Evolutionary conservation across 2,113 vertebrate species (phyloP).

Genomic region (Polyodon spathula): DNA sequence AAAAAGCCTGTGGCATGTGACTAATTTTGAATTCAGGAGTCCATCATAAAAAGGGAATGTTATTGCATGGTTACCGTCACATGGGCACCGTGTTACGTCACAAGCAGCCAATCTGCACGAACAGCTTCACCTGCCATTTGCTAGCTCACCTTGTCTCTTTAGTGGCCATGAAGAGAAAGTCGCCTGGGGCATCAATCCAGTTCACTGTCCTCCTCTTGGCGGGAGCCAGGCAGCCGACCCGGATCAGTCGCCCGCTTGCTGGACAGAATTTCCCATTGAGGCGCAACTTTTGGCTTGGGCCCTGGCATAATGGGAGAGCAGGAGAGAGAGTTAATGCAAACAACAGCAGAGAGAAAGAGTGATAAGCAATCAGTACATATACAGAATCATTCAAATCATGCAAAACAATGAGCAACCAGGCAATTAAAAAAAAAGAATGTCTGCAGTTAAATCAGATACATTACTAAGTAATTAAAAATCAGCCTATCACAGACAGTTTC

Average conservation of each 20-base stretch:
- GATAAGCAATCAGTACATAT: neutral
- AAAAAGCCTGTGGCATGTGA: no score
- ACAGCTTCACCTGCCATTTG: neutral
- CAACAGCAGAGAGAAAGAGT: neutral
- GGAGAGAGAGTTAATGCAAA: constrained; percentile 5
- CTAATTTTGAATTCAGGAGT: no score
- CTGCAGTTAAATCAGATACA: no score
- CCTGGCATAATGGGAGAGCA: constrained; percentile 48
- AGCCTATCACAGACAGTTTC: no score
- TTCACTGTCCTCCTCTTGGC: constrained; percentile 82
- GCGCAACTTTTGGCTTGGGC: constrained; percentile 80
- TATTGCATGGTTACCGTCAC: no score
- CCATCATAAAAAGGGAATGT: no score
- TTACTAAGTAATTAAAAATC: no score
- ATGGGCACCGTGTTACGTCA: no score
- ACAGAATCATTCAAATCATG: neutral
- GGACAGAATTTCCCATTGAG: constrained; percentile 91
- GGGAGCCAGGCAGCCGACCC: constrained; percentile 60
- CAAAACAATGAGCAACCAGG: no score
- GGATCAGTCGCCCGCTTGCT: constrained; percentile 78
- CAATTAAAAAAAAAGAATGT: no score
- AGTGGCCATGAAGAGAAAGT: constrained; percentile 65
- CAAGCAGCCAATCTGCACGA: neutral
- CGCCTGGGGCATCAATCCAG: constrained; percentile 78
- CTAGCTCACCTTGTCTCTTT: constrained; percentile 65